Base-by-base conservation (phyloP, 1,140 invertebrate species). In the Pararge aegeria region DNA sequence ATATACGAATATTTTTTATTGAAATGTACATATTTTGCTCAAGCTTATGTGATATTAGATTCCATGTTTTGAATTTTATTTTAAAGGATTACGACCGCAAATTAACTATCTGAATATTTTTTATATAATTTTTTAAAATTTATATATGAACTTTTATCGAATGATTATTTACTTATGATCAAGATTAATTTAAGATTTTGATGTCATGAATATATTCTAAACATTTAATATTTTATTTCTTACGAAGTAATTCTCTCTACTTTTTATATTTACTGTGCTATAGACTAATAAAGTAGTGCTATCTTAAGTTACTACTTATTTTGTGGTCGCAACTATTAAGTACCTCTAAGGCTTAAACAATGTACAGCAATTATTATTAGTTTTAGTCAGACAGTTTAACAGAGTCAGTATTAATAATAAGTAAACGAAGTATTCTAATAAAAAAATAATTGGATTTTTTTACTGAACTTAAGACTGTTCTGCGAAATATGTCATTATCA, bases 191-290 rank as follows among this genome's bases (percentile, higher is more conserved):
- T n/a, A n/a, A n/a, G n/a, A n/a, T n/a, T n/a, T n/a, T n/a, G n/a
- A n/a, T n/a, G n/a, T n/a, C n/a, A n/a, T n/a, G n/a, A n/a, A n/a
- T n/a, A n/a, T n/a, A n/a, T n/a, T n/a, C 34, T 10, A 37, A 5
- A 2, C 34, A n/a, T 7, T 10, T 34, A 34, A 10, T 34, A 34
- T 34, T 34, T 34, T 4, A 7, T 16, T 18, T 2, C 37, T 40
- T 42, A 42, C 1, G 4, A 16, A 16, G 5, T 42, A 42, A 42
- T 42, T 42, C 38, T 42, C 38, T 42, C 38, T 42, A 42, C 38
- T 16, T 42, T 0, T 42, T 42, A 18, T 16, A 16, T 40, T 42
- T 16, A 34, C 1, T 34, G 30, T 34, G n/a, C n/a, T 34, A 34
- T 12, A 34, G 30, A 34, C 30, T 9, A 42, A n/a, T 1, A 13